These are phyloP conservation scores for Cataglyphis altisquamis DNA, from an alignment of 2,888 invertebrate species.

Conservation along the genomic window DNA sequence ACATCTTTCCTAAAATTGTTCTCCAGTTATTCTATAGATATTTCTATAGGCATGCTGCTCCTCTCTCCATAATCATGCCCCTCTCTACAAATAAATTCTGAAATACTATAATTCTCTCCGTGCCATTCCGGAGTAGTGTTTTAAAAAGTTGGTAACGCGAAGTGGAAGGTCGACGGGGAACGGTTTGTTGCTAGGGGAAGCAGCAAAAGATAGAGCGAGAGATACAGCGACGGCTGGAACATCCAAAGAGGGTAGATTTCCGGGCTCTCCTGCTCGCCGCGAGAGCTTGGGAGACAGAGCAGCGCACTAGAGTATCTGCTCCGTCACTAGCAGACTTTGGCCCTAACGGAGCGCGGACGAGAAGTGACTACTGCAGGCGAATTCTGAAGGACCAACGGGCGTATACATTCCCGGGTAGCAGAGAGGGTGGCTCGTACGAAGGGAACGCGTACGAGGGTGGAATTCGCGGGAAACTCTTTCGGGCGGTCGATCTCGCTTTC, in stretches of 20 bases:
- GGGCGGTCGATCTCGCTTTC: conserved; percentile 23
- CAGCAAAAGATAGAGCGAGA: background rate
- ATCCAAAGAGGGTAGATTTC: conserved; percentile 13
- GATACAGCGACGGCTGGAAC: background rate
- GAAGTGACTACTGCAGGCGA: conserved; percentile 71
- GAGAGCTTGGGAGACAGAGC: conserved; percentile 42
- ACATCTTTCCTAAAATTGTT: background rate
- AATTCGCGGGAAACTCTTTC: conserved; percentile 50
- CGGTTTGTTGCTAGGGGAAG: conserved; percentile 42
- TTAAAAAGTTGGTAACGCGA: conserved; percentile 46
- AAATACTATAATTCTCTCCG: conserved; percentile 25
- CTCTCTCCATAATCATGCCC: background rate
- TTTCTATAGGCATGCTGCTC: background rate
- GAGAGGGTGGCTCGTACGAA: conserved; percentile 11
- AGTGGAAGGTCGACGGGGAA: background rate
- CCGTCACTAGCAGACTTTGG: conserved; percentile 73
- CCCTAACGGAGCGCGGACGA: conserved; percentile 66
- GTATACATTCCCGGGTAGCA: conserved; percentile 58
- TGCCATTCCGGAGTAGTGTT: conserved; percentile 27
- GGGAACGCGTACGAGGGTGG: conserved; percentile 47
- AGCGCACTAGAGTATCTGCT: conserved; percentile 61
- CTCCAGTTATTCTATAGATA: background rate
- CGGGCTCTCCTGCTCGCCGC: conserved; percentile 17
- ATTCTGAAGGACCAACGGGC: conserved; percentile 67
- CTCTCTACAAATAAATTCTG: conserved; percentile 3